A percentile compares a stretch with the other conserved stretches of the same genome.
These are phyloP conservation scores for Diachasma alloeum DNA, from an alignment of 1,140 invertebrate species.

Conservation along the genomic window DNA sequence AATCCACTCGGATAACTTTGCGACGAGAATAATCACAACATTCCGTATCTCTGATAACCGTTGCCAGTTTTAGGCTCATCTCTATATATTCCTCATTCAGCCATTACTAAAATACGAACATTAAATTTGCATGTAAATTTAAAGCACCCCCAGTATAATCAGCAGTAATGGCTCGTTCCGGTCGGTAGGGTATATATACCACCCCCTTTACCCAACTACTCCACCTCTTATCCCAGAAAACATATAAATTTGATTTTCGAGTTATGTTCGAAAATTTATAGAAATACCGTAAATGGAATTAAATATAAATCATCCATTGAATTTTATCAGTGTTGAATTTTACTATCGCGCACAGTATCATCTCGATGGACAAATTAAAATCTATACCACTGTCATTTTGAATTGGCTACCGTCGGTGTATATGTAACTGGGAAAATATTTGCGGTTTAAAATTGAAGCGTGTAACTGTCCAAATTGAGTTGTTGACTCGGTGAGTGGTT, in stretches of 20 bases:
- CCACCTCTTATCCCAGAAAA: not conserved
- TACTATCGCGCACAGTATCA: not conserved
- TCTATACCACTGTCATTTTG: not conserved
- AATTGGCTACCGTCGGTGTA: not conserved
- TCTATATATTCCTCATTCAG: constrained; percentile 14
- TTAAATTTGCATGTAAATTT: constrained; percentile 17
- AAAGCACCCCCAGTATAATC: constrained; percentile 14
- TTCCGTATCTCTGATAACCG: not conserved
- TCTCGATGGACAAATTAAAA: not conserved
- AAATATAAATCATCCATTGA: not conserved
- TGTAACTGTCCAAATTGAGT: not conserved
- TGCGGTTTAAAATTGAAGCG: not conserved
- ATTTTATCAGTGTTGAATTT: not conserved
- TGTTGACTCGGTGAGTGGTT: not conserved
- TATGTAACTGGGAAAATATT: not conserved
- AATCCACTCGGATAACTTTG: not conserved
- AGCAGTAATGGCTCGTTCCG: constrained; percentile 8
- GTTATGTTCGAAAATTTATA: not conserved
- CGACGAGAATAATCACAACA: not conserved
- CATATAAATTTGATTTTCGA: constrained; percentile 8
- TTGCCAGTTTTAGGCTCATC: constrained; percentile 1
- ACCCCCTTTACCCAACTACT: not conserved
- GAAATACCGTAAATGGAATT: constrained; percentile 7
- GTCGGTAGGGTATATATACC: not conserved
- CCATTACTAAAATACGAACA: constrained; percentile 14